These are phyloP conservation scores for Sycophila sp. DNA, from an alignment of 1,140 invertebrate species.

Conservation along the genomic window DNA sequence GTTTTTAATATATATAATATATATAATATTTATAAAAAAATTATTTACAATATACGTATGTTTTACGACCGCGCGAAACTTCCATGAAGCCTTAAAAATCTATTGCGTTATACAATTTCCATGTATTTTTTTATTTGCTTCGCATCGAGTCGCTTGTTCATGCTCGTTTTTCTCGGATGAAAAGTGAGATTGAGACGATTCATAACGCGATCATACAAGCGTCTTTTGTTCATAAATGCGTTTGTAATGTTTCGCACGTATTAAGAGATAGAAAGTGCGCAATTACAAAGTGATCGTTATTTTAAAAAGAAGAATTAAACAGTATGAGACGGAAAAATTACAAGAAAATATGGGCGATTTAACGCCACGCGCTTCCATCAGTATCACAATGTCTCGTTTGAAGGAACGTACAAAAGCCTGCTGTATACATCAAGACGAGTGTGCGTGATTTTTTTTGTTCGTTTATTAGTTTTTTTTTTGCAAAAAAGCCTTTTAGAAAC, in stretches of 20 bases:
- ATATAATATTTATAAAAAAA: conserved; percentile 34
- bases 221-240: conserved; percentile 27
- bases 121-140: conserved; percentile 1
- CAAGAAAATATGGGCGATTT: conserved; percentile 34
- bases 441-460: conserved; percentile 30
- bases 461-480: not conserved
- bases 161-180: not conserved
- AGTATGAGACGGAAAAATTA: conserved; percentile 34
- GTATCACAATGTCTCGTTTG: conserved; percentile 66
- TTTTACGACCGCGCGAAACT: conserved; percentile 35
- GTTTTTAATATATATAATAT: conserved; percentile 15
- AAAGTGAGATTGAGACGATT: conserved; percentile 16
- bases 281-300: conserved; percentile 23
- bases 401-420: conserved; percentile 63
- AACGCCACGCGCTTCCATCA: conserved; percentile 54
- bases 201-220: conserved; percentile 24
- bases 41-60: conserved; percentile 37
- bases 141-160: not conserved
- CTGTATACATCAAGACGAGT: conserved; percentile 40
- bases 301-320: conserved; percentile 8
- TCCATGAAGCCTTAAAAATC: conserved; percentile 35
- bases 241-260: conserved; percentile 30
- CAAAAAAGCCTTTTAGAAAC: conserved; percentile 27
- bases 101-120: conserved; percentile 32
- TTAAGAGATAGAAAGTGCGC: conserved; percentile 30